Evolutionary conservation across 2,113 vertebrate species (phyloP), one percentile per base, ranked within the genome.

Genomic region (Saccopteryx bilineata): DNA sequence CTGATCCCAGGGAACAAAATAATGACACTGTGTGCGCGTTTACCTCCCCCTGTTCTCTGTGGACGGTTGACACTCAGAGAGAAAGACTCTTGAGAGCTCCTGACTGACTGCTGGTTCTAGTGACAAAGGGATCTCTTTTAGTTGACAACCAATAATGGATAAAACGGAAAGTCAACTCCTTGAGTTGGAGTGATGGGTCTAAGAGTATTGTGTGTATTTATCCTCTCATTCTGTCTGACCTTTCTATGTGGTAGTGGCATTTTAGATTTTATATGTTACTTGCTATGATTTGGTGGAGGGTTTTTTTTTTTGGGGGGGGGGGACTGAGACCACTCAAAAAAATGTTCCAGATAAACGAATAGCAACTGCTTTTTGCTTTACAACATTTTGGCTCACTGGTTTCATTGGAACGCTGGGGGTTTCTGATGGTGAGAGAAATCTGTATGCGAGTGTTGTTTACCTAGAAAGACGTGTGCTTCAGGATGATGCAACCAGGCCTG

Each of bases 401-500:
- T 10, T 54, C 75, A 54, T 18, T 21, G 75, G 28, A 54, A n/a
- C 48, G 12, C 9, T 78, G 9, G 52, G 52, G 19, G 50, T 78
- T 78, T 54, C 75, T n/a, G 28, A 78, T 2, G 2, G 17, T 9
- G 2, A 28, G 15, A 50, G 28, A 78, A 31, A 12, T 18, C 75
- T 9, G 15, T n/a, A 11, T 1, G 7, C 31, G 28, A 74, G 12
- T 60, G 54, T 71, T 15, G 50, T 80, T 95, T 90, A 79, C 79
- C 63, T 89, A 39, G 33, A 95, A 95, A 96, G 60, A 91, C 48
- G 18, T 21, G 12, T 46, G 66, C 39, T 86, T 87, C 54, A 60
- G 72, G 78, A 96, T 91, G 63, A 95, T 81, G 48, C 13, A 97
- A 46, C n/a, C 4, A 3, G 81, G 24, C 5, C 24, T 97, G 33